Evolutionary conservation across 2,797 vertebrate genomes (phyloP).

Genomic region (Coregonus sp.): DNA sequence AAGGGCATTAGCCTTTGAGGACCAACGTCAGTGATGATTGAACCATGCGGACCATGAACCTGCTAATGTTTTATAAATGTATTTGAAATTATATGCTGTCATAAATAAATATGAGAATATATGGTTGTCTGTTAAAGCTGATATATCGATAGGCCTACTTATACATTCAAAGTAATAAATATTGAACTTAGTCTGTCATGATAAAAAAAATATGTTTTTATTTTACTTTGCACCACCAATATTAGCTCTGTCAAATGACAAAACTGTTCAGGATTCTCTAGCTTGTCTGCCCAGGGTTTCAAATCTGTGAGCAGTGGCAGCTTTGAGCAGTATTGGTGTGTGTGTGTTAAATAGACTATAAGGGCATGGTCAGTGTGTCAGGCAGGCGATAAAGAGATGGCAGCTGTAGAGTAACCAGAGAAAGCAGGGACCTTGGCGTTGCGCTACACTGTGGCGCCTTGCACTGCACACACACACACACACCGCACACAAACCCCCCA

Average conservation of each 20-base stretch:
- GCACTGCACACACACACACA: conserved; percentile 41
- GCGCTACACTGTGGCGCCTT: conserved; percentile 65
- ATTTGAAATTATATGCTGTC: neutral
- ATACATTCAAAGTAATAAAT: neutral
- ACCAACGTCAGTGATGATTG: too few species aligned
- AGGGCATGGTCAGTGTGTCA: neutral
- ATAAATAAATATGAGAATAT: neutral
- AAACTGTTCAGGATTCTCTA: neutral
- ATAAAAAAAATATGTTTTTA: neutral
- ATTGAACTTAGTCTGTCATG: neutral
- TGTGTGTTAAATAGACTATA: too few species aligned
- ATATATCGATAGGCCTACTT: neutral
- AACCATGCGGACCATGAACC: neutral
- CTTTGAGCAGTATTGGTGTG: neutral
- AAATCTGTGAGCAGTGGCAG: neutral
- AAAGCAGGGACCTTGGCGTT: conserved; percentile 71
- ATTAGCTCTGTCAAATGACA: neutral
- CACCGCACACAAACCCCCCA: conserved; percentile 25
- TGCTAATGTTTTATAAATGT: neutral
- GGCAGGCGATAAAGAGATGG: conserved; percentile 62
- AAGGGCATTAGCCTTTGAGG: too few species aligned
- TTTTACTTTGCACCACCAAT: neutral
- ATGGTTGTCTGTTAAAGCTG: neutral
- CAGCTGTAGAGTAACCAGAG: conserved; percentile 76
- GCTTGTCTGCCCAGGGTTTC: neutral